A percentile compares a stretch with the other conserved stretches of the same genome.
Conservation (phyloP, 1,140 invertebrate genomes). For the Zaprionus inermis region DNA sequence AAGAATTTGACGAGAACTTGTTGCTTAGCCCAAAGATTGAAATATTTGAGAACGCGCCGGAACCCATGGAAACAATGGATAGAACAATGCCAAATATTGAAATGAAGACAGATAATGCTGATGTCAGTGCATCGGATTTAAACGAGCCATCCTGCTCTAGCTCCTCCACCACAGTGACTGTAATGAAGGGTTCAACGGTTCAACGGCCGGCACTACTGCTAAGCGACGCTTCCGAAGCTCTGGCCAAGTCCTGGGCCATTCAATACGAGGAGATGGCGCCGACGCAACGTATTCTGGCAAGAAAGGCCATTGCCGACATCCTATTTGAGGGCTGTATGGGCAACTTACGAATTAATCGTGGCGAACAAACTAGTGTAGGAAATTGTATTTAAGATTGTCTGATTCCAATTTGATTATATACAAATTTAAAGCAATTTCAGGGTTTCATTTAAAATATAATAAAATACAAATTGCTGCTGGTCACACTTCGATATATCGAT, state of each 20-base stretch:
- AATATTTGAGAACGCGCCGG: conserved; percentile 54
- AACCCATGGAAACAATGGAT: conserved; percentile 20
- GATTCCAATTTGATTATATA: conserved; percentile 3
- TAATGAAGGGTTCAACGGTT: not conserved
- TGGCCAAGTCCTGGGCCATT: conserved; percentile 78
- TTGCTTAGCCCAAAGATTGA: conserved; percentile 68
- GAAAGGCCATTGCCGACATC: conserved; percentile 77
- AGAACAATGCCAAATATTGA: not conserved
- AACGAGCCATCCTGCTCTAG: conserved; percentile 27
- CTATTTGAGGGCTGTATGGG: conserved; percentile 80
- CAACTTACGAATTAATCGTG: conserved; percentile 70
- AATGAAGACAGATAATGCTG: conserved; percentile 29
- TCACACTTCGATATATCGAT: not conserved
- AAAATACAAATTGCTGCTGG: not conserved
- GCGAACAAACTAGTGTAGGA: conserved; percentile 45
- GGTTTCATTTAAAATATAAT: not conserved
- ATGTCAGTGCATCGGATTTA: not conserved
- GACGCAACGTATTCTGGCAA: conserved; percentile 70
- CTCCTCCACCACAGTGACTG: not conserved
- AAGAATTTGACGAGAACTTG: conserved; percentile 37
- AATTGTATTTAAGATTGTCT: conserved; percentile 28
- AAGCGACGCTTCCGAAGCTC: conserved; percentile 64
- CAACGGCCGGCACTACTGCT: conserved; percentile 19
- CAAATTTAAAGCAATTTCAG: not conserved
- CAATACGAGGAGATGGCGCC: conserved; percentile 75